phyloP scores from a whole-genome alignment of 2,113 vertebrate species.

The Callaeas wilsoni region DNA sequence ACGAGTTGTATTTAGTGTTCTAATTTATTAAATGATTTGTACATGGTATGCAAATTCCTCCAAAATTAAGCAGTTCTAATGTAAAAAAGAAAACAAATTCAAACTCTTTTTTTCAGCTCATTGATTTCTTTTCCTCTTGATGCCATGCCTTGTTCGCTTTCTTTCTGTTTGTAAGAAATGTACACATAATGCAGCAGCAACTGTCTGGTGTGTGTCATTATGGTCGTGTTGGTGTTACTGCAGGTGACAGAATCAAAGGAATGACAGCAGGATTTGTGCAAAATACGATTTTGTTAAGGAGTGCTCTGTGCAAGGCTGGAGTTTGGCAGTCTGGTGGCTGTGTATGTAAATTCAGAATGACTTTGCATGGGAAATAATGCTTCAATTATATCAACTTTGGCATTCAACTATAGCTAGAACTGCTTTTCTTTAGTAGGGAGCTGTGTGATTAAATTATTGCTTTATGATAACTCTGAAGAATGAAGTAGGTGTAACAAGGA shows the following conservation, averaged over 20 bases:
- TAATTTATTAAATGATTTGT: neutral
- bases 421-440: neutral
- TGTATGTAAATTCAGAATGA: neutral
- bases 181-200: rapidly evolving
- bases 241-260: neutral
- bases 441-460: neutral
- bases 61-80: neutral
- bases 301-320: neutral
- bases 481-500: neutral
- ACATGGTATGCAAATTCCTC: neutral
- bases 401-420: neutral
- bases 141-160: neutral
- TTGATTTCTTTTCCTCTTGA: neutral
- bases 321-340: neutral
- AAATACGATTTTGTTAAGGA: neutral
- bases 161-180: neutral
- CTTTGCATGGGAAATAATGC: neutral
- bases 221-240: neutral
- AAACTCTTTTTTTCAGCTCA: neutral
- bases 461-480: neutral
- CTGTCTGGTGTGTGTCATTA: neutral
- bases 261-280: neutral
- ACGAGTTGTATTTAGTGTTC: neutral
- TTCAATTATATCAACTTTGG: neutral
- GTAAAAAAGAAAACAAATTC: neutral